Evolutionary conservation across 1,140 invertebrate genomes (phyloP).

Genomic region (Pectinophora gossypiella): DNA sequence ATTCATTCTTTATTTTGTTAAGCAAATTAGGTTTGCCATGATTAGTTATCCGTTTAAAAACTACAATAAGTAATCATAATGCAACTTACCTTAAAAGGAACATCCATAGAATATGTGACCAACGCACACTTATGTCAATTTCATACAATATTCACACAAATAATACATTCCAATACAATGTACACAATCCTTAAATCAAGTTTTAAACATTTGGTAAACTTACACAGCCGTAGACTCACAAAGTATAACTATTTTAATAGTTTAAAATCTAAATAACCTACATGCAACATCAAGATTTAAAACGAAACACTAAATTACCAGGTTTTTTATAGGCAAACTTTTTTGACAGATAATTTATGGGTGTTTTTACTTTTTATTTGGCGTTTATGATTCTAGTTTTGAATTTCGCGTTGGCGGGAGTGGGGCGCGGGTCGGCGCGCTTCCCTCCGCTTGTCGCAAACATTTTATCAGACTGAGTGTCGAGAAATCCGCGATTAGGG

Average conservation of each 20-base stretch:
- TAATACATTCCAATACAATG: background rate
- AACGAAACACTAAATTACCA: constrained; percentile 7
- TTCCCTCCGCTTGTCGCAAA: constrained; percentile 42
- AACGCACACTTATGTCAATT: background rate
- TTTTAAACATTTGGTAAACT: constrained; percentile 14
- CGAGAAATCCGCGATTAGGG: constrained; percentile 50
- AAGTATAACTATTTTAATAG: constrained; percentile 4
- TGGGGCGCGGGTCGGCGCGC: constrained; percentile 26
- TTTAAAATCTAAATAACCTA: too few species aligned
- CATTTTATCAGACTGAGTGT: constrained; percentile 64
- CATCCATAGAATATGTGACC: background rate
- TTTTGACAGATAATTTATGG: constrained; percentile 6
- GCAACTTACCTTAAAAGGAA: background rate
- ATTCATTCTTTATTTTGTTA: too few species aligned
- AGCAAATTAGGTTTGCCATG: too few species aligned
- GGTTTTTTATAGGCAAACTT: constrained; percentile 5
- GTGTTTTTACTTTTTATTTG: constrained; percentile 17
- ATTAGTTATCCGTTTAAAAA: too few species aligned
- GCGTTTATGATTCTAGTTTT: constrained; percentile 33
- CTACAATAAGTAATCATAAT: too few species aligned
- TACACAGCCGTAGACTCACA: constrained; percentile 8
- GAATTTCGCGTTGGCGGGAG: constrained; percentile 51
- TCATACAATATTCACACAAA: background rate
- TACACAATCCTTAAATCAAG: background rate
- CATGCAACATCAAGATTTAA: too few species aligned